Base-by-base conservation (phyloP, 1,140 invertebrate genomes). In the Bombus turneri region DNA sequence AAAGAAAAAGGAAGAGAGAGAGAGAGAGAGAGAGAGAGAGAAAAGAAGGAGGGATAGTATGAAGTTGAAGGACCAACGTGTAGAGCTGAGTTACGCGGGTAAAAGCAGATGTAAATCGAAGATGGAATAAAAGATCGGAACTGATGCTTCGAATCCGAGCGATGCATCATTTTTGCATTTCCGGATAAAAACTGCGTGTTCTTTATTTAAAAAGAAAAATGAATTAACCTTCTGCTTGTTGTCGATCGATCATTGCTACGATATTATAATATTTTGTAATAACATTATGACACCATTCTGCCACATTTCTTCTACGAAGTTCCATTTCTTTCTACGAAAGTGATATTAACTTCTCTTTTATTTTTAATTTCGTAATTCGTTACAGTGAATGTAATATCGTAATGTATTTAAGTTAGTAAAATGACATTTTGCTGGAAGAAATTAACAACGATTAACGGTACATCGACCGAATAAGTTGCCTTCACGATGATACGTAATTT, bases 371-470 rank as follows among this genome's bases (percentile, higher is more conserved):
- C 31, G 18, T 37, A 37, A 37, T 34, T 68, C 31, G 18, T 68
- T 1, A 10, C 66, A 12, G 3, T 0, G 3, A 68, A 43, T 1
- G 43, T 12, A 4, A 31, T n/a, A 47, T 47, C 25, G 31, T 6
- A 4, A 22, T 18, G 31, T 31, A 28, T 39, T 13, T 47, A 15
- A 47, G 13, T 13, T 15, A 4, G 13, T 41, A 28, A 34, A 43
- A 59, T 34, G 18, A 69, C 18, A 47, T 59, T 66, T 47, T 28
- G 57, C 43, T 15, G 59, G 39, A 66, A 53, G 25, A 53, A 72
- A 84, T 83, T 84, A 77, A 68, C 43, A 77, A 31, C 64, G 71
- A 83, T 89, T 86, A 89, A 89, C 88, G 85, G 87, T 89, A 89
- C 72, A 77, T 81, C 80, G 88, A 86, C 81, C 80, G 87, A 88